These are phyloP conservation scores for Pemphredon lugubris DNA, from an alignment of 2,888 invertebrate species.

Conservation along the genomic window DNA sequence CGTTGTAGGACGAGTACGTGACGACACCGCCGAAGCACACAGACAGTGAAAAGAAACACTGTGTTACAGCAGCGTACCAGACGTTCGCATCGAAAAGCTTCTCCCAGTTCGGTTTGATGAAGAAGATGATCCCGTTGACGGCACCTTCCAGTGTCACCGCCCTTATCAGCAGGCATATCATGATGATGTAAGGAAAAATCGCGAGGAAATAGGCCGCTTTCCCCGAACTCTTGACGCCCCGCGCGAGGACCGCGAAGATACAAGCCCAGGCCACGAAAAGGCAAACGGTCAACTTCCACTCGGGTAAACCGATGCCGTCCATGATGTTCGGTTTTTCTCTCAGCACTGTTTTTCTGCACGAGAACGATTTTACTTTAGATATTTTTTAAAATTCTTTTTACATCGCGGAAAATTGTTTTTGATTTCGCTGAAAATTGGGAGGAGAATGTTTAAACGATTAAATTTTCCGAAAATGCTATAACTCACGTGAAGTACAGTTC, in stretches of 20 bases:
- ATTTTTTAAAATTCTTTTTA: not conserved
- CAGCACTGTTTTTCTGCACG: slow-evolving; percentile 82
- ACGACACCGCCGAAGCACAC: slow-evolving; percentile 85
- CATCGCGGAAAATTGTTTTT: not conserved
- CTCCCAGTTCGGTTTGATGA: slow-evolving; percentile 86
- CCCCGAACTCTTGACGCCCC: slow-evolving; percentile 84
- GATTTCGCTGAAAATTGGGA: too few species aligned
- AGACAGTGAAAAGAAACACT: slow-evolving; percentile 85
- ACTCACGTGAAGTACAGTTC: slow-evolving; percentile 71
- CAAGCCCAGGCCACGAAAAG: slow-evolving; percentile 82
- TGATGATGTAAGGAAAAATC: slow-evolving; percentile 85
- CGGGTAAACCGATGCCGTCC: slow-evolving; percentile 83
- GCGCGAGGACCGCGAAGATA: slow-evolving; percentile 82
- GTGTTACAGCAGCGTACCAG: slow-evolving; percentile 85
- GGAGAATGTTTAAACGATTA: not conserved
- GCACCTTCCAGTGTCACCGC: slow-evolving; percentile 85
- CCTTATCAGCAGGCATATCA: slow-evolving; percentile 84
- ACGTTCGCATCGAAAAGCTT: slow-evolving; percentile 84
- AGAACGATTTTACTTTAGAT: not conserved
- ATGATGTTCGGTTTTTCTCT: slow-evolving; percentile 81
- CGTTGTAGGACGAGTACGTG: slow-evolving; percentile 85
- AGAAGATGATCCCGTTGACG: slow-evolving; percentile 84
- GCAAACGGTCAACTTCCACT: slow-evolving; percentile 83
- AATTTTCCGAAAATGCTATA: too few species aligned
- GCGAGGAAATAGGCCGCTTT: slow-evolving; percentile 88